These are phyloP conservation scores for Octomys mimax DNA, from an alignment of 2,797 vertebrate genomes.

Conservation along the genomic window DNA sequence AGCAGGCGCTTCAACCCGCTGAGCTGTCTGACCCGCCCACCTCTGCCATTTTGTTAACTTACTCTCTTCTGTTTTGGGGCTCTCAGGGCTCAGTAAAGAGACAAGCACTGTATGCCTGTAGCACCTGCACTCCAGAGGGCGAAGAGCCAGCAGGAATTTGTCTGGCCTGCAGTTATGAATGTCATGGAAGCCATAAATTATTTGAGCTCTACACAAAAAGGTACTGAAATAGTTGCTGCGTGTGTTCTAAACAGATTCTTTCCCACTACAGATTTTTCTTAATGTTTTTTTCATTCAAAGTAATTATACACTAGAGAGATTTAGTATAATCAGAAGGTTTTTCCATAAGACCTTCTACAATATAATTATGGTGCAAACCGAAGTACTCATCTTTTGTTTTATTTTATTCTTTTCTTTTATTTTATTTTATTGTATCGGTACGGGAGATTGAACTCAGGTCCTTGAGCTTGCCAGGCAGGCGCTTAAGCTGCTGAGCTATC, in stretches of 20 bases:
- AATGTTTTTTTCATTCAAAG: conserved; percentile 40
- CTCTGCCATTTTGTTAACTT: not conserved
- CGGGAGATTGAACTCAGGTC: too few species aligned
- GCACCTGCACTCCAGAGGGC: conserved; percentile 94
- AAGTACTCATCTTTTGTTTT: not conserved
- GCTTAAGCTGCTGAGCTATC: too few species aligned
- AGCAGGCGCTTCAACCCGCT: too few species aligned
- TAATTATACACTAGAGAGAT: conserved; percentile 5
- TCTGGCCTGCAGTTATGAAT: conserved; percentile 97
- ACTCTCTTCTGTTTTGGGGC: conserved; percentile 6
- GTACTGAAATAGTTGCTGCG: conserved; percentile 83
- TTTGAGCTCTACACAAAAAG: conserved; percentile 98
- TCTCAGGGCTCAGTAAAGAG: conserved; percentile 95
- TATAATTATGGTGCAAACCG: conserved; percentile 24
- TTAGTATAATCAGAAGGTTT: conserved; percentile 7
- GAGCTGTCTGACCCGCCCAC: too few species aligned
- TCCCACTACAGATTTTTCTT: not conserved
- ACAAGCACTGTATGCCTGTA: conserved; percentile 96
- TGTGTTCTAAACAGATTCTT: conserved; percentile 48
- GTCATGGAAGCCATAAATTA: conserved; percentile 96
- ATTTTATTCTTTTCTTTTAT: not conserved
- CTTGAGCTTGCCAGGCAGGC: too few species aligned
- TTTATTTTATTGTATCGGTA: too few species aligned
- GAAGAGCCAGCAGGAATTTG: conserved; percentile 95
- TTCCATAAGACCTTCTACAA: conserved; percentile 33